Base-by-base conservation (phyloP, 2,113 vertebrate genomes). In the Smithornis capensis region DNA sequence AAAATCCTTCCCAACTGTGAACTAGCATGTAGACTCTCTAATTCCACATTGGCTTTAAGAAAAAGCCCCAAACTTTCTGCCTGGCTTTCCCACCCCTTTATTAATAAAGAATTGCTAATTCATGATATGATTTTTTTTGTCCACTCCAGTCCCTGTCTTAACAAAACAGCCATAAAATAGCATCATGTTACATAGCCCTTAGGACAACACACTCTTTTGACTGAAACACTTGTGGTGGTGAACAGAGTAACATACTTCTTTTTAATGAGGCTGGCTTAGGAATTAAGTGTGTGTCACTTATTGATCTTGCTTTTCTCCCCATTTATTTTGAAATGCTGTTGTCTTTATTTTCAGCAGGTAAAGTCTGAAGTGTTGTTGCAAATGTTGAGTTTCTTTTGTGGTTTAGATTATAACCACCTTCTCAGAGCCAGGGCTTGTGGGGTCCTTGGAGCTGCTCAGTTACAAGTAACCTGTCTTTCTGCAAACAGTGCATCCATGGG, bases 401-500 rank as follows among this genome's bases (percentile, higher is more conserved):
- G 31, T 37, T 86, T 74, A 38, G n/a, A 14, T 13, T 63, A 15
- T 50, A 37, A 64, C 55, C 38, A 63, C 38, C 67, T 56, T 31
- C 76, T 80, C 0, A 0, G 67, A 91, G 33, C 52, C 35, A 18
- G 59, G 49, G 44, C 29, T 56, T 47, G 33, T 27, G 71, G 38
- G 35, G 68, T 44, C 27, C 45, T 75, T n/a, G 59, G 28, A 73
- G 59, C 37, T 57, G 38, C 42, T 75, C 85, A 67, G 35, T 33
- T 56, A 33, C 40, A 56, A 37, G 15, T 60, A 29, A 68, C 55
- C 45, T 21, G 7, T 24, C 63, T 18, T 40, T 60, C 64, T 44
- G 27, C 19, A 55, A 37, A 37, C 14, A 16, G n/a, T 0, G 0
- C 1, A 16, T 47, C 68, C 8, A 7, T 6, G 40, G 25, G 42